Evolutionary conservation across 2,797 vertebrate genomes (phyloP).

Genomic region (Sorex maritimensis): DNA sequence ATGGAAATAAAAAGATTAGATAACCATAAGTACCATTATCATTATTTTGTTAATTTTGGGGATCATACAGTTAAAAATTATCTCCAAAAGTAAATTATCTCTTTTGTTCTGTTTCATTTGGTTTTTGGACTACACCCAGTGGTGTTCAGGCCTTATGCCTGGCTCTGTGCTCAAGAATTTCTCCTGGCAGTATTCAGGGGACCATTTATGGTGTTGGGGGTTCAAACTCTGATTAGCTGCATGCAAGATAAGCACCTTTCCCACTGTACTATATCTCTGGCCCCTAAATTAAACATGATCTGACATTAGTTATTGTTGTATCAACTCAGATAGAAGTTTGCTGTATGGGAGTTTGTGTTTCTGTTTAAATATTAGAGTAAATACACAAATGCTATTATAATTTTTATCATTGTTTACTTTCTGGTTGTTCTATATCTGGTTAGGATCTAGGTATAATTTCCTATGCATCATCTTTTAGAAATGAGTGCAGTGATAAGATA

Average conservation of each 20-base stretch:
- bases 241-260: too few relatives aligned
- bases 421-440: neutral
- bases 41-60: slow-evolving; percentile 37
- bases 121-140: too few relatives aligned
- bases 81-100: slow-evolving; percentile 3
- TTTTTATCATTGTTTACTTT: slow-evolving; percentile 8
- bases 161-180: too few relatives aligned
- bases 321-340: neutral
- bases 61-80: neutral
- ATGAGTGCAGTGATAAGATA: neutral
- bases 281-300: neutral
- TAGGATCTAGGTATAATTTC: neutral
- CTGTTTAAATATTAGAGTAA: slow-evolving; percentile 35
- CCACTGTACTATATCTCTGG: too few relatives aligned
- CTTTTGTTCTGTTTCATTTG: too few relatives aligned
- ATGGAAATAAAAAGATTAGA: slow-evolving; percentile 28
- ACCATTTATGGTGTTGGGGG: too few relatives aligned
- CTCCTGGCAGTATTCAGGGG: too few relatives aligned
- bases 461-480: neutral
- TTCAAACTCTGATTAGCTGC: too few relatives aligned
- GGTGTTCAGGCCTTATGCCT: too few relatives aligned
- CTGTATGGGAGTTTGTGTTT: neutral
- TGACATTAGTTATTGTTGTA: neutral
- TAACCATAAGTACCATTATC: slow-evolving; percentile 36
- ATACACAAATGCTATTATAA: neutral